Base-by-base conservation (phyloP, 2,797 vertebrate genomes). In the Echeneis naucrates region DNA sequence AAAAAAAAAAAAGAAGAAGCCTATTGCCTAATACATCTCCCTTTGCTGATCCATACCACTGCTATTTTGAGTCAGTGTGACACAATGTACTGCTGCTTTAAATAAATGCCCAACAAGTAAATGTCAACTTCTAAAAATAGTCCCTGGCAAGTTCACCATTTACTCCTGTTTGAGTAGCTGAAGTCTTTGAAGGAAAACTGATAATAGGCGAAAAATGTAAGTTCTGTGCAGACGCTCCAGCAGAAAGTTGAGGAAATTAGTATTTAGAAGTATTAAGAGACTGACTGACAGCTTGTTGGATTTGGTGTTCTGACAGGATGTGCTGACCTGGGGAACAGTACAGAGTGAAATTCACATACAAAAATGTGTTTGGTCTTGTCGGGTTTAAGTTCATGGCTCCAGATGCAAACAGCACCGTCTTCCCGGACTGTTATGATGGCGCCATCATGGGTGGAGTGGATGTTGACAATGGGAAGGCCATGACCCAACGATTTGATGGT, bases 341-440 rank as follows among this genome's bases (percentile, higher is more conserved):
- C 0, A 40, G 23, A 30, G 40, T 14, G 30, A 27, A 60, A 55
- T 58, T 13, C 35, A 95, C 96, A 38, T 94, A 96, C 96, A 92
- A 96, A 96, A 73, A 95, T 79, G 35, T 75, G 71, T 83, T 95
- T 95, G 84, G 89, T 95, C 82, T 88, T 94, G 87, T 93, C 94
- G 48, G 93, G 78, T 71, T 93, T 92, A 48, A 97, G 94, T 48
- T 95, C 92, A 64, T 92, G 87, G 71, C 90, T 95, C 95, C 96
- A 96, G 84, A 88, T 93, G 88, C 90, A 93, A 71, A 96, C 86
- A 16, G 83, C 48, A 9, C 95, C 94, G 0, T 96, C 95, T 84
- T 96, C 95, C 73, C 83, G 88, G 47, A 95, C 86, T 45, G 93
- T 94, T 47, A 95, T 71, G n/a, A 95, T 48, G 52, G 88, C 90